phyloP scores from a whole-genome alignment of 2,888 invertebrate genomes.

The Drosophila aldrichi region DNA sequence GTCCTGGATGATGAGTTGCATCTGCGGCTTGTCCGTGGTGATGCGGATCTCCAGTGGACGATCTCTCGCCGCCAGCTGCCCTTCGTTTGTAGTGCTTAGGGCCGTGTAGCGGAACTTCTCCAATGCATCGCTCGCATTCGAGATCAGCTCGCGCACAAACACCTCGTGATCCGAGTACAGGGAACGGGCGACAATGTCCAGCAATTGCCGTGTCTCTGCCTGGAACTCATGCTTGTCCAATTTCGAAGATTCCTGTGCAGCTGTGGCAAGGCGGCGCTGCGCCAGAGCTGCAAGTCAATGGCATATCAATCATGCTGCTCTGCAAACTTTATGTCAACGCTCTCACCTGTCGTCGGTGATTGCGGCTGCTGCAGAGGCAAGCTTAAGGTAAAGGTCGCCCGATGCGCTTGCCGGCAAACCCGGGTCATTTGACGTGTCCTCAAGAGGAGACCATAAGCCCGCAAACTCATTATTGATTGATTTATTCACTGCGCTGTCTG shows the following conservation, averaged over 20 bases:
- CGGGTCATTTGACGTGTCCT: conserved; percentile 34
- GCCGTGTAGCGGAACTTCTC: conserved; percentile 95
- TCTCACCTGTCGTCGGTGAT: conserved; percentile 19
- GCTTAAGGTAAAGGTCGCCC: conserved; percentile 17
- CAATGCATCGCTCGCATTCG: conserved; percentile 98
- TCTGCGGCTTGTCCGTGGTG: conserved; percentile 93
- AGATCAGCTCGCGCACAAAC: conserved; percentile 97
- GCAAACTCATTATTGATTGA: conserved; percentile 27
- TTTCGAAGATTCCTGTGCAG: conserved; percentile 34
- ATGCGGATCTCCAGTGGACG: conserved; percentile 94
- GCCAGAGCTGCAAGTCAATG: conserved; percentile 14
- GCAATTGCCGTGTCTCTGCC: conserved; percentile 97
- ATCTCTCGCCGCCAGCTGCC: conserved; percentile 87
- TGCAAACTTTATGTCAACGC: background rate
- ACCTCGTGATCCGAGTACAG: conserved; percentile 99
- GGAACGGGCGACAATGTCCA: conserved; percentile 98
- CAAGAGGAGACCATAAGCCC: conserved; percentile 37
- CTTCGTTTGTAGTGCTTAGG: conserved; percentile 86
- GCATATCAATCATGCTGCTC: background rate
- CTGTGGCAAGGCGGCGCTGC: conserved; percentile 51
- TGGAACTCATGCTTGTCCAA: conserved; percentile 94
- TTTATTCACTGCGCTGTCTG: background rate
- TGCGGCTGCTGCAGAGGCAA: background rate
- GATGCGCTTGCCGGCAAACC: conserved; percentile 37
- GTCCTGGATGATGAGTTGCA: conserved; percentile 95